Evolutionary conservation across 2,797 vertebrate species (phyloP).

Genomic region (Scleropages formosus): DNA sequence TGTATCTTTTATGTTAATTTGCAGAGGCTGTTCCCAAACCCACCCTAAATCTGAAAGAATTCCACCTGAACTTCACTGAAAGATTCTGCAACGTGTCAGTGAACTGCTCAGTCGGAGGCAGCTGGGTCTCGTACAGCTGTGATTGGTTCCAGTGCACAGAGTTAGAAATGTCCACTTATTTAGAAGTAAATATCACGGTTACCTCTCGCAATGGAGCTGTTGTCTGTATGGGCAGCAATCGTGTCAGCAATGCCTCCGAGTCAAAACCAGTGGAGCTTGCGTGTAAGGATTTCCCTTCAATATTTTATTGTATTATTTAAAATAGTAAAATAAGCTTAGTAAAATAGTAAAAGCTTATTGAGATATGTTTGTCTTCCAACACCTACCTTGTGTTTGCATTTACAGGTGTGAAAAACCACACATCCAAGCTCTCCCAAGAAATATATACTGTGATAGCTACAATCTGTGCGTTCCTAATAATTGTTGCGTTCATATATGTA

Average conservation of each 20-base stretch:
- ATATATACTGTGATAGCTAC: too few species aligned
- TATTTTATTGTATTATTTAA: too few species aligned
- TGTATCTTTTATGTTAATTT: not conserved
- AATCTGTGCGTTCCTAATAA: too few species aligned
- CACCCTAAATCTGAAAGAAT: not conserved
- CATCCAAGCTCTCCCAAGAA: too few species aligned
- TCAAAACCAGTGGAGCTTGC: not conserved
- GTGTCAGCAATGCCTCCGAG: not conserved
- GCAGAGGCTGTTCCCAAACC: not conserved
- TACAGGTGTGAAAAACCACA: too few species aligned
- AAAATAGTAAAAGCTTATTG: too few species aligned
- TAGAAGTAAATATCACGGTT: constrained; percentile 8
- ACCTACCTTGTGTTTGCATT: too few species aligned
- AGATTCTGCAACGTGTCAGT: not conserved
- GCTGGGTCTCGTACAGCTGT: constrained; percentile 12
- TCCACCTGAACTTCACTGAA: not conserved
- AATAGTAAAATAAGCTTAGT: too few species aligned
- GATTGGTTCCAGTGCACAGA: constrained; percentile 16
- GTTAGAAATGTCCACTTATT: not conserved
- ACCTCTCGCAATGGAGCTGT: not conserved
- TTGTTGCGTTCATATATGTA: too few species aligned
- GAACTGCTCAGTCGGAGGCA: constrained; percentile 13
- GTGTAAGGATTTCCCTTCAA: constrained; percentile 9
- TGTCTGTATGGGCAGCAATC: constrained; percentile 3
- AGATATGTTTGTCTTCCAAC: too few species aligned